These are phyloP conservation scores for Folsomia candida DNA, from an alignment of 2,888 invertebrate genomes.

Conservation along the genomic window DNA sequence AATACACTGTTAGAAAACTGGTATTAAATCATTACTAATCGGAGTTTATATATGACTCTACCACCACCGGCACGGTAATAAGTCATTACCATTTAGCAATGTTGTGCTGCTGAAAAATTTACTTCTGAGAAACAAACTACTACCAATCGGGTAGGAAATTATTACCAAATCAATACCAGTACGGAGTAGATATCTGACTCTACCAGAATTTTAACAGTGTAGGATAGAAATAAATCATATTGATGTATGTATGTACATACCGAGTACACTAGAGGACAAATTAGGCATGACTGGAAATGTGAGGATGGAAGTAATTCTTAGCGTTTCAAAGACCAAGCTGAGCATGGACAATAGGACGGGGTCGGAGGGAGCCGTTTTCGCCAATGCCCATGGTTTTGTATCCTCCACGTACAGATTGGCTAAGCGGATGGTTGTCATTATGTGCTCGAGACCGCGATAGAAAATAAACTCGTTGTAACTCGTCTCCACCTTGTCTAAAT, in stretches of 20 bases:
- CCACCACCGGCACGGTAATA: too few relatives aligned
- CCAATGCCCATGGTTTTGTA: slow-evolving; percentile 83
- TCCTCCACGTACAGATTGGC: slow-evolving; percentile 85
- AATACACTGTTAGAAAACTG: too few relatives aligned
- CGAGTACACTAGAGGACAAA: slow-evolving; percentile 65
- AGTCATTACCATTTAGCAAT: not conserved
- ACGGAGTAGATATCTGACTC: too few relatives aligned
- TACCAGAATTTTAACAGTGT: too few relatives aligned
- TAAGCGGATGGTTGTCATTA: slow-evolving; percentile 70
- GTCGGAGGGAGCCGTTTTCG: slow-evolving; percentile 58
- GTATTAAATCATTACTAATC: too few relatives aligned
- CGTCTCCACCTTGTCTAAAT: slow-evolving; percentile 63
- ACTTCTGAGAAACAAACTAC: too few relatives aligned
- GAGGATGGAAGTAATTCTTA: slow-evolving; percentile 75
- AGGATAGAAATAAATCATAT: too few relatives aligned
- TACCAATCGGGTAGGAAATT: too few relatives aligned
- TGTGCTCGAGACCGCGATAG: slow-evolving; percentile 76
- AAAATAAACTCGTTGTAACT: slow-evolving; percentile 75
- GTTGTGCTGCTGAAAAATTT: not conserved
- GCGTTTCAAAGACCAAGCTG: slow-evolving; percentile 78
- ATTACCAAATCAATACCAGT: too few relatives aligned
- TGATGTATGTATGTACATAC: slow-evolving; percentile 23
- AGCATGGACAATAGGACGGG: slow-evolving; percentile 70
- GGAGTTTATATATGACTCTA: too few relatives aligned
- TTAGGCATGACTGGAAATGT: slow-evolving; percentile 83